phyloP scores from a whole-genome alignment of 2,888 invertebrate species.

The Xestobium rufovillosum region DNA sequence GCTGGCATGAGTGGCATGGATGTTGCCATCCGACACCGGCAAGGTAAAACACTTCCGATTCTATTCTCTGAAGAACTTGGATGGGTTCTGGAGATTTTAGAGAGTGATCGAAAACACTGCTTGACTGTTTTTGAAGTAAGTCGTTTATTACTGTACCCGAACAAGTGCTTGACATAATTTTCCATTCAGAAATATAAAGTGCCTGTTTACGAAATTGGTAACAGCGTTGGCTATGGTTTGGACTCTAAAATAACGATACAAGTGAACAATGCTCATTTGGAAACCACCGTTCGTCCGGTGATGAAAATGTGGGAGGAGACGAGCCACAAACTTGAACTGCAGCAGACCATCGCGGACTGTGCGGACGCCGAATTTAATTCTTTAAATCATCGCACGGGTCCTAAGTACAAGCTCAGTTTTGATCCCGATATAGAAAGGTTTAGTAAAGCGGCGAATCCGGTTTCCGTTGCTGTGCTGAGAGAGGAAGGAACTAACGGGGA shows the following conservation, averaged over 20 bases:
- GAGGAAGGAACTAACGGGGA: conserved; percentile 98
- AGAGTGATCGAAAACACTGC: conserved; percentile 50
- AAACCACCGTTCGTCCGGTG: conserved; percentile 57
- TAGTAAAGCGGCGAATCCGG: conserved; percentile 32
- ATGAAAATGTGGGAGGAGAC: conserved; percentile 93
- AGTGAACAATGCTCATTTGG: conserved; percentile 55
- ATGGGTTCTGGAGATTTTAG: conserved; percentile 69
- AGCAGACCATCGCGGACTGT: conserved; percentile 75
- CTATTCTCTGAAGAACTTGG: conserved; percentile 83
- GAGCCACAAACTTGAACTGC: conserved; percentile 79
- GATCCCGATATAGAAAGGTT: conserved; percentile 52
- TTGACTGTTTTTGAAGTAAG: conserved; percentile 51
- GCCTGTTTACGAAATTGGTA: conserved; percentile 61
- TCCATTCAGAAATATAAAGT: conserved; percentile 45
- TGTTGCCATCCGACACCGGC: conserved; percentile 52
- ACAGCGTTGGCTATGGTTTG: conserved; percentile 59
- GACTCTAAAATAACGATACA: conserved; percentile 53
- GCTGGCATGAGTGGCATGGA: conserved; percentile 78
- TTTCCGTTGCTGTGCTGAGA: conserved; percentile 82
- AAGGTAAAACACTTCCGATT: conserved; percentile 54
- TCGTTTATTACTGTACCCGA: not conserved
- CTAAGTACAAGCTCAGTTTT: conserved; percentile 63
- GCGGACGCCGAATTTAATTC: conserved; percentile 71
- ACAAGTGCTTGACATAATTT: not conserved
- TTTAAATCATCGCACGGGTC: conserved; percentile 59